A percentile compares a stretch with the other conserved stretches of the same genome.
Conservation (phyloP, 2,888 invertebrate genomes). For the Athalia cordata region DNA sequence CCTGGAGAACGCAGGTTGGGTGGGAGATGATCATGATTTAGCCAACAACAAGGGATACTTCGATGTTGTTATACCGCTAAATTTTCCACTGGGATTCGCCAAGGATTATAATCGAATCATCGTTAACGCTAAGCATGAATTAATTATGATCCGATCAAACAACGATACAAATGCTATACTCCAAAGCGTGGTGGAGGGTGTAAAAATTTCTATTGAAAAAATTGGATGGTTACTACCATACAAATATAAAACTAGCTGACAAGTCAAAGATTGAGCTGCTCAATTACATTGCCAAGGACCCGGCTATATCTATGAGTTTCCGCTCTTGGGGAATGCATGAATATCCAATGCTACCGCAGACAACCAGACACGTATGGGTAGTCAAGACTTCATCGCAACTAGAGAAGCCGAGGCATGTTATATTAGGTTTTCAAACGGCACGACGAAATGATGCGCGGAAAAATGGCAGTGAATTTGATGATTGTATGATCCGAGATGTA, state of each 20-base stretch:
- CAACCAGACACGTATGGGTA: constrained; percentile 56
- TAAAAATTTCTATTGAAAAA: no score
- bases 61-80: no score
- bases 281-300: constrained; percentile 1
- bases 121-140: no score
- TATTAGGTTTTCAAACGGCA: constrained; percentile 69
- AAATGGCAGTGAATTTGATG: constrained; percentile 51
- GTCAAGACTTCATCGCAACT: constrained; percentile 61
- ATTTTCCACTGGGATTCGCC: no score
- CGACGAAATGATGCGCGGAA: constrained; percentile 58
- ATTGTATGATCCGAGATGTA: constrained; percentile 64
- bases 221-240: neutral
- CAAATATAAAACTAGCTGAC: neutral
- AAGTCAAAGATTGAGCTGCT: neutral
- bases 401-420: constrained; percentile 68
- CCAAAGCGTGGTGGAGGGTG: no score
- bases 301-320: constrained; percentile 5
- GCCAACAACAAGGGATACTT: no score
- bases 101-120: no score
- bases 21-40: no score
- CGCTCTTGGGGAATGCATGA: neutral
- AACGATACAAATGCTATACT: no score
- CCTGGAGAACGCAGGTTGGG: no score
- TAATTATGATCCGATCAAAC: no score
- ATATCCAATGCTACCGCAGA: neutral